Conservation (phyloP, 2,113 vertebrate species). For the Notarius lentiginosus region DNA sequence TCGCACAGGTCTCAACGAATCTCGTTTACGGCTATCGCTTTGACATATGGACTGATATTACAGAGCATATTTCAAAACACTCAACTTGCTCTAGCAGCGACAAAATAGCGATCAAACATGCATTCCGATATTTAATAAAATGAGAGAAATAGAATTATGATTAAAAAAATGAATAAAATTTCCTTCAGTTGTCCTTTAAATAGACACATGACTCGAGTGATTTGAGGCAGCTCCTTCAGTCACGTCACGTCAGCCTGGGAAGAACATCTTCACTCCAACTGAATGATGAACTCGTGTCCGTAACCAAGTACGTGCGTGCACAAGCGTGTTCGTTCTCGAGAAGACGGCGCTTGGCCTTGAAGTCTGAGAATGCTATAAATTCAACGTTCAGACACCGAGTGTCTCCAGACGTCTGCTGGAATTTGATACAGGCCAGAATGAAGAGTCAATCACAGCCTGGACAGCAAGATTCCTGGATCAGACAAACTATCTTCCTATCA, state of each 20-base stretch:
- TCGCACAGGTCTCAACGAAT: no score
- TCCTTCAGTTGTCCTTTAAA: neutral
- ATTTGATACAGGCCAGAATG: constrained; percentile 15
- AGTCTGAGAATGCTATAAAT: constrained; percentile 19
- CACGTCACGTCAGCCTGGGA: no score
- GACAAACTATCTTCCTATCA: constrained; percentile 18
- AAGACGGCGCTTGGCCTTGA: constrained; percentile 53
- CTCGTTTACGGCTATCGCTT: no score
- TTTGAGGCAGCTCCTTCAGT: neutral
- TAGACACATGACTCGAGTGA: neutral
- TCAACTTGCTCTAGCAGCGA: no score
- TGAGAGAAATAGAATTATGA: no score
- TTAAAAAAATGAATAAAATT: no score
- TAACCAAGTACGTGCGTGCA: neutral
- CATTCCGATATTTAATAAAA: no score
- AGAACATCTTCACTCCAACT: neutral
- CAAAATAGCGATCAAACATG: no score
- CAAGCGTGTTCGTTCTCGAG: neutral
- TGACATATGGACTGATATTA: no score
- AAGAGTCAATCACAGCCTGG: constrained; percentile 25
- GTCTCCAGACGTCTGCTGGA: constrained; percentile 24
- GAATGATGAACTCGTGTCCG: neutral
- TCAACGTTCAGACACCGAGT: neutral
- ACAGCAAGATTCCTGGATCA: constrained; percentile 47
- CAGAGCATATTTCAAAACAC: no score